Conservation (phyloP, 2,797 vertebrate species). For the Botia almorhae region DNA sequence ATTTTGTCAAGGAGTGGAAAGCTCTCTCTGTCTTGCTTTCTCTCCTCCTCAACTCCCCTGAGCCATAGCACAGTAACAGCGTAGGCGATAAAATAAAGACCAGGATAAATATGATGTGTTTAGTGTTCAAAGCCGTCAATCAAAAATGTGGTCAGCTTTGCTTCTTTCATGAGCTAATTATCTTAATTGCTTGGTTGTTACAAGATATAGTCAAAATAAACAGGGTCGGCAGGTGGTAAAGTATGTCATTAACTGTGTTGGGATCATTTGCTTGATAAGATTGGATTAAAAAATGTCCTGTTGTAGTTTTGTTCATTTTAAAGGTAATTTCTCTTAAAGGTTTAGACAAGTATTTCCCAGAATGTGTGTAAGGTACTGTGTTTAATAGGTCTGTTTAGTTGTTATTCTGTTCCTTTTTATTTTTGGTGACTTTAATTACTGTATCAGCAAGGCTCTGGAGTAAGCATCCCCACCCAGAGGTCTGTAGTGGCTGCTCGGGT, state of each 20-base stretch:
- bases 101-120: conserved; percentile 31
- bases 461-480: conserved; percentile 73
- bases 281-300: conserved; percentile 1
- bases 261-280: neutral
- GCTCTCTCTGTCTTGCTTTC: neutral
- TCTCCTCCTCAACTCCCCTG: conserved; percentile 32
- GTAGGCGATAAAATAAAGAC: conserved; percentile 47
- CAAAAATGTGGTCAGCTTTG: neutral
- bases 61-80: conserved; percentile 54
- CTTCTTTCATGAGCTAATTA: conserved; percentile 5
- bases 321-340: neutral
- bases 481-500: conserved; percentile 73
- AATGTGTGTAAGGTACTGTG: conserved; percentile 21
- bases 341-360: conserved; percentile 3
- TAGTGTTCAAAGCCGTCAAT: conserved; percentile 18
- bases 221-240: neutral
- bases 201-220: neutral
- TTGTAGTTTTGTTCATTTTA: conserved; percentile 20
- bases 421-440: conserved; percentile 51
- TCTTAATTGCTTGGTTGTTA: conserved; percentile 12
- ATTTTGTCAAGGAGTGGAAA: conserved; percentile 2
- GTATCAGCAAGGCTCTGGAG: conserved; percentile 70
- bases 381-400: conserved; percentile 15
- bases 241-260: neutral
- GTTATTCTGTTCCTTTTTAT: conserved; percentile 30